Base-by-base conservation (phyloP, 2,888 invertebrate species). In the Lasioglossum lativentre region DNA sequence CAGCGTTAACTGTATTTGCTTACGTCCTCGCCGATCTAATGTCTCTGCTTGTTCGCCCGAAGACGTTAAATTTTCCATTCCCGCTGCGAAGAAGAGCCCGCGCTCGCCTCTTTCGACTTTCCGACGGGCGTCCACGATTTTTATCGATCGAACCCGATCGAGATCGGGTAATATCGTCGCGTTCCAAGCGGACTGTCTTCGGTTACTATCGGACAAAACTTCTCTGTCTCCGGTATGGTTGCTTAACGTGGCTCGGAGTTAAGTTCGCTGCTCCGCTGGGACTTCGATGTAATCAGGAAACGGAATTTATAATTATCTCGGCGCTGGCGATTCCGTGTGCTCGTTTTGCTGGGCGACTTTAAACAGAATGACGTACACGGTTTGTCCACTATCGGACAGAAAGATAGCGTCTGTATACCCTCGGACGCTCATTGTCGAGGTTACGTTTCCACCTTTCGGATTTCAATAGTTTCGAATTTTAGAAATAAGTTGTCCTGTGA, bases 1-100 rank as follows among this genome's bases (percentile, higher is more conserved):
- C 91, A 95, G 91, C 88, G 93, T 93, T 94, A 94, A 94, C 94
- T 89, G 92, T 95, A 94, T 95, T 95, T 95, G 93, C 94, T 92
- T 94, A 94, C 92, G 90, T 89, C 91, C 92, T 92, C 86, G 89
- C 89, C 86, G 92, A 93, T 93, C 93, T 94, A 93, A 94, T 93
- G 94, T 93, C 92, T 91, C 90, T 86, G 80, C 68, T 66, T 80
- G 77, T 70, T 75, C 81, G 66, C 75, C 82, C 78, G 47, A 73
- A 78, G 72, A 79, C 56, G 75, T 88, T 82, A 87, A 80, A 87
- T 80, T 88, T 88, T 86, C 85, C 74, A 47, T 42, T 70, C 23
- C 56, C 27, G 30, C 34, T 38, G 14, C 63, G 38, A 19, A 45
- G 8, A 40, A 71, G n/a, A 34, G 16, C 6, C 34, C 14, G 30